phyloP scores from a whole-genome alignment of 2,888 invertebrate species.

The Pammene aurita region DNA sequence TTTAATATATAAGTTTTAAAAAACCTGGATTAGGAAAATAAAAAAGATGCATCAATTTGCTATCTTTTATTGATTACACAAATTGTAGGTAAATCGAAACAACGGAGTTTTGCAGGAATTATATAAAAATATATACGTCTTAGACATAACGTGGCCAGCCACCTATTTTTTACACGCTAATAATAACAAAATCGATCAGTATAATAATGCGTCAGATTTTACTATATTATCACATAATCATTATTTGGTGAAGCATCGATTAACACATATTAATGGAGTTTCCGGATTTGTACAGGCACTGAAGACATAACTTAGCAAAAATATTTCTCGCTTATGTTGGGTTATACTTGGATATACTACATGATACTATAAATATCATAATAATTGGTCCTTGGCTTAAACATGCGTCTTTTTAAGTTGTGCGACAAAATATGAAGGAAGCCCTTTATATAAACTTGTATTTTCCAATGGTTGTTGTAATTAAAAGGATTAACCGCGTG shows the following conservation, averaged over 20 bases:
- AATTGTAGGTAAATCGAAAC: slow-evolving; percentile 77
- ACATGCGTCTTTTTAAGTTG: background rate
- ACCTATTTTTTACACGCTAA: slow-evolving; percentile 56
- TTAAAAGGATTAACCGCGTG: too few species aligned
- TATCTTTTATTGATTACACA: slow-evolving; percentile 81
- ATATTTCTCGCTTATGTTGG: background rate
- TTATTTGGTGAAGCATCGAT: slow-evolving; percentile 55
- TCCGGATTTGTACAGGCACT: slow-evolving; percentile 18
- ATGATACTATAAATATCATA: background rate
- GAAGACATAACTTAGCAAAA: slow-evolving; percentile 8
- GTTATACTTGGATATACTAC: background rate
- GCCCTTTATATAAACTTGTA: background rate
- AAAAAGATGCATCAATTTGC: slow-evolving; percentile 71
- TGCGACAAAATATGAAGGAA: background rate
- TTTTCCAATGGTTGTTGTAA: too few species aligned
- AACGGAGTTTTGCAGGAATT: slow-evolving; percentile 60
- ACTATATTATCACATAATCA: slow-evolving; percentile 57
- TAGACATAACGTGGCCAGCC: slow-evolving; percentile 78
- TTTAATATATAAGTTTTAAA: background rate
- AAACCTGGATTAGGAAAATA: slow-evolving; percentile 47
- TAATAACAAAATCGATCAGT: slow-evolving; percentile 39
- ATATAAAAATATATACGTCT: slow-evolving; percentile 72
- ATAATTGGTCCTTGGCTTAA: background rate
- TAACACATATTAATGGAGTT: slow-evolving; percentile 23
- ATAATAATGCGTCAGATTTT: slow-evolving; percentile 53